phyloP scores from a whole-genome alignment of 2,888 invertebrate species.

The Myathropa florea region DNA sequence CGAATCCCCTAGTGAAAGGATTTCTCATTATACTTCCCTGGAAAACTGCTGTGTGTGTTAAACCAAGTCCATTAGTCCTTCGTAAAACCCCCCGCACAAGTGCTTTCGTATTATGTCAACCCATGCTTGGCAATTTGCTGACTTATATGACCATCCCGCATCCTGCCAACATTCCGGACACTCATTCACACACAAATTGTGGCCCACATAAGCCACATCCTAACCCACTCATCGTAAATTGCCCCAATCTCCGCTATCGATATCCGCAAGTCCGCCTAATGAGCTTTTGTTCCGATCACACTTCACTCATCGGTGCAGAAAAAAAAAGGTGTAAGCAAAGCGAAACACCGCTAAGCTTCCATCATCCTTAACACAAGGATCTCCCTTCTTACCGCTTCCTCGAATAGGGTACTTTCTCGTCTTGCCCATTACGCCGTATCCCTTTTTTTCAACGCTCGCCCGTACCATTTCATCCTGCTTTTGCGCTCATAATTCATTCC shows the following conservation, averaged over 20 bases:
- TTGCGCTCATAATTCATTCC: constrained; percentile 63
- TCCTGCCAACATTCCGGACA: neutral
- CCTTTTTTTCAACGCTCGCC: neutral
- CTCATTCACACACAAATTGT: constrained; percentile 14
- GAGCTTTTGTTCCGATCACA: constrained; percentile 39
- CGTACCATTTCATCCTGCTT: neutral
- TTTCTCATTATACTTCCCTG: no score
- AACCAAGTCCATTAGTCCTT: no score
- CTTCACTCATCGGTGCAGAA: constrained; percentile 12
- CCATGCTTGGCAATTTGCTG: neutral
- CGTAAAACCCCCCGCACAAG: no score
- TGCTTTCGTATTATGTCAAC: neutral
- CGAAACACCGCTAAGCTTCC: constrained; percentile 52
- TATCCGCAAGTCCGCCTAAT: constrained; percentile 54
- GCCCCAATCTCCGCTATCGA: constrained; percentile 59
- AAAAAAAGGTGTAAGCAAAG: constrained; percentile 35
- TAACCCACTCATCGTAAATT: constrained; percentile 47
- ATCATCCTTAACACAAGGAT: constrained; percentile 39
- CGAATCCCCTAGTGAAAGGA: no score
- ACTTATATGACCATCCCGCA: neutral
- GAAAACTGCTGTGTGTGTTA: no score
- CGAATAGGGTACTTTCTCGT: constrained; percentile 21
- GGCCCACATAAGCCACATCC: constrained; percentile 41
- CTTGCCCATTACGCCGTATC: constrained; percentile 43
- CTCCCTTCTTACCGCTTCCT: neutral